Base-by-base conservation (phyloP, 2,113 vertebrate species). In the Pluvialis apricaria region DNA sequence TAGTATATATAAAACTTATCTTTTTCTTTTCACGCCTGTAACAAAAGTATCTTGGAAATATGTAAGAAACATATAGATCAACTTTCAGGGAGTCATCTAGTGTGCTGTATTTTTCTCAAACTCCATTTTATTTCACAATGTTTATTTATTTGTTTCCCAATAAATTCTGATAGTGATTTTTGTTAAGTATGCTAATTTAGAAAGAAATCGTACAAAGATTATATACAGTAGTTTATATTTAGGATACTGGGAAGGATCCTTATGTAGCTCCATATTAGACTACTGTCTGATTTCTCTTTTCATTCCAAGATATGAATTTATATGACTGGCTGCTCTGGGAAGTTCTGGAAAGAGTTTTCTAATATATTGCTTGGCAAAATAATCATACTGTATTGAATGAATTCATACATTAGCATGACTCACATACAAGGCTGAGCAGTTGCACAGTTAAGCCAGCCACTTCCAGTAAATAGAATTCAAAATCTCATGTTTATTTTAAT, bases 371-470 rank as follows among this genome's bases (percentile, higher is more conserved):
- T 92, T 94, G 91, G 91, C 83, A 95, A 91, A 97, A 95, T 92
- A 95, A 94, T 95, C 86, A 52, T 40, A 40, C 19, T 80, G 69
- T 85, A 82, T 82, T 89, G 91, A 94, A 97, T 95, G 94, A 82
- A 94, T 95, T 94, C 89, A 72, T 97, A 94, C 83, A 94, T 95
- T 94, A 97, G 54, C 70, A 91, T 95, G 96, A 92, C 77, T 96
- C 88, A 94, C 70, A 75, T 76, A 87, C 61, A 82, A 94, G 86
- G 81, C 73, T 95, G 88, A 96, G 89, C 89, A 94, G 44, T 94
- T 88, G 88, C 83, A 92, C 47, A 54, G 91, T 88, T 91, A 95
- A 97, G 84, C 64, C 86, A 96, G 66, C 40, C 66, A 85, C 77
- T 96, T 96, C 76, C 92, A 94, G 81, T 82, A 95, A 97, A 92